A percentile compares a stretch with the other conserved stretches of the same genome.
These are phyloP conservation scores for Polypedilum vanderplanki DNA, from an alignment of 1,140 invertebrate species.

Conservation along the genomic window DNA sequence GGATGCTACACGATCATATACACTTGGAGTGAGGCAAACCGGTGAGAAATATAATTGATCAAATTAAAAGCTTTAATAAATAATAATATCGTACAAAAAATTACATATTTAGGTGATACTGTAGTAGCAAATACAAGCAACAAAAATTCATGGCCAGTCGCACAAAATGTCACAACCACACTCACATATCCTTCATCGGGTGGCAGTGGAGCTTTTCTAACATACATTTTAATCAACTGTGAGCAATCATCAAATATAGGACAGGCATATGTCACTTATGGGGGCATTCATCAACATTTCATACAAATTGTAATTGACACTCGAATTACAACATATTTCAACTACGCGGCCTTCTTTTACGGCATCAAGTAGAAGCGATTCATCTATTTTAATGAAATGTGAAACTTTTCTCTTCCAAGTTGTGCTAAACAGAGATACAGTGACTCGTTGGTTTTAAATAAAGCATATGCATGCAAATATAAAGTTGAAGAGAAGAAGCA, in stretches of 20 bases:
- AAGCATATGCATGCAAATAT: neutral
- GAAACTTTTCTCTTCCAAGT: neutral
- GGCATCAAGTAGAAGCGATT: conserved; percentile 13
- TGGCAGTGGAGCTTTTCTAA: conserved; percentile 24
- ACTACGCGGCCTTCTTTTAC: conserved; percentile 28
- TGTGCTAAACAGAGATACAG: no score
- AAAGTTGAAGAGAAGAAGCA: neutral
- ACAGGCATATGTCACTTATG: conserved; percentile 8
- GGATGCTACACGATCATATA: neutral
- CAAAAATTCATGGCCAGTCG: neutral
- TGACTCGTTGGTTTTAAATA: neutral
- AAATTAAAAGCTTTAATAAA: neutral
- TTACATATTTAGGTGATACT: conserved; percentile 21
- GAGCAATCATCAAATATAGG: conserved; percentile 30
- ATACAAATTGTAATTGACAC: conserved; percentile 29
- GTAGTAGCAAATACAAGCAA: conserved; percentile 22
- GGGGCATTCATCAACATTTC: conserved; percentile 24
- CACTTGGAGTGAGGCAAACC: neutral
- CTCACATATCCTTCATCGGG: conserved; percentile 27
- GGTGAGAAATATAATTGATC: neutral
- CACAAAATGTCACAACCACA: conserved; percentile 26
- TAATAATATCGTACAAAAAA: neutral
- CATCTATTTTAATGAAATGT: conserved; percentile 2
- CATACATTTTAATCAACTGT: conserved; percentile 24
- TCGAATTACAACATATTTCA: conserved; percentile 1